A percentile compares a stretch with the other conserved stretches of the same genome.
phyloP scores from a whole-genome alignment of 2,797 vertebrate species.

The Falco naumanni region DNA sequence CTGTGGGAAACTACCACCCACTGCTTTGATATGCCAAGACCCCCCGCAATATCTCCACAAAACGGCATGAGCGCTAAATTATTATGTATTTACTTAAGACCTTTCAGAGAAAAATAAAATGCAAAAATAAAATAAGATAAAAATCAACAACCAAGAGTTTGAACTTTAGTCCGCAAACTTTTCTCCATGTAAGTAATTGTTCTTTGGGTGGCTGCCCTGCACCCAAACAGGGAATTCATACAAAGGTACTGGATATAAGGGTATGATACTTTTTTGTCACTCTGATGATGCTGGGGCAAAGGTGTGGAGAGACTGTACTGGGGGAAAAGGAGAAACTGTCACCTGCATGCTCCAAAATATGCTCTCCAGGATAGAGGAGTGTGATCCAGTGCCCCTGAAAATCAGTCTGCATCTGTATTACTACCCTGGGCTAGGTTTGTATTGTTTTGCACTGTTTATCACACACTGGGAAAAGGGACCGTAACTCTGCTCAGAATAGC shows the following conservation, averaged over 20 bases:
- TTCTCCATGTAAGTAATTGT: not conserved
- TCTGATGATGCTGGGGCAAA: not conserved
- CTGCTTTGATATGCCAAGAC: not conserved
- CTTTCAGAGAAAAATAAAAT: not conserved
- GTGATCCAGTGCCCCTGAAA: not conserved
- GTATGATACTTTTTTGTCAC: not conserved
- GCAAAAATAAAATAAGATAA: not conserved
- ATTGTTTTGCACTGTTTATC: not conserved
- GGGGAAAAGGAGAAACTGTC: not conserved
- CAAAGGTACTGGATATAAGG: not conserved
- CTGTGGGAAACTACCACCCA: not conserved
- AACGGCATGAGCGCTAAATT: not conserved
- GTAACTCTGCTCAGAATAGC: not conserved
- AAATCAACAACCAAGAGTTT: not conserved
- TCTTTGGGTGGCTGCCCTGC: not conserved
- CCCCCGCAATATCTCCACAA: not conserved
- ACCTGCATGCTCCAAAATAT: not conserved
- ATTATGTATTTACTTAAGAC: not conserved
- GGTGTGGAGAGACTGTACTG: not conserved
- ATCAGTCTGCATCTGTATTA: not conserved
- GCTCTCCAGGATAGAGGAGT: not conserved
- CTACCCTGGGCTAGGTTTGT: not conserved
- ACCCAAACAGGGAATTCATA: not conserved
- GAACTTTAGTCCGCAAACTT: not conserved
- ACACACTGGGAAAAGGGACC: not conserved